Evolutionary conservation across 2,888 invertebrate genomes (phyloP), one percentile per base, ranked within the genome.

Genomic region (Microchrysa polita): DNA sequence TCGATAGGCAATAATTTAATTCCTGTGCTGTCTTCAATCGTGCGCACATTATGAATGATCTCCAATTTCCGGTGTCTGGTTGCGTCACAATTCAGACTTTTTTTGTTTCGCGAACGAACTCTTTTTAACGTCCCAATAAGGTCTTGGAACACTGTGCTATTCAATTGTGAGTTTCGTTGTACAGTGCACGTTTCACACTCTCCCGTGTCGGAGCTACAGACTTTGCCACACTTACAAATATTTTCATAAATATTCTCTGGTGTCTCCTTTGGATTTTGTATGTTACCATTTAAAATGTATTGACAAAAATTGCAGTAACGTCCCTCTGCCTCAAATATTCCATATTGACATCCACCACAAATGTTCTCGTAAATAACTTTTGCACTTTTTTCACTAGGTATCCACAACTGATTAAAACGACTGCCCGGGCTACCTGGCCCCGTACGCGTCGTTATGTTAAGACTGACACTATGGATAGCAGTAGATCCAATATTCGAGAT

Each of bases 291-390:
- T 5, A 83, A 79, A 40, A 83, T 79, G 74, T 80, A 82, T 78
- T 81, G 81, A 73, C 84, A 84, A 75, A 84, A 83, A 67, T 82
- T 80, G 74, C 83, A 84, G 76, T 82, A 79, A 16, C 80, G 80
- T 14, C 83, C 83, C 74, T 81, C 81, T 12, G 83, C 81, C 7
- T 79, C 81, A 65, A 83, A 84, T 1, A 83, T 81, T 0, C 83
- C 83, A 74, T 84, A 83, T 60, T 83, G 83, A 74, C 84, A 84
- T 67, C 82, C 82, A 52, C 81, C 81, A 73, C 84, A 84, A 27
- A 84, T 75, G 79, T 84, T 84, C 77, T 84, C 83, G 67, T 84
- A 84, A 48, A 77, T 73, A 23, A 65, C 74, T 14, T 16, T 34
- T 34, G 27, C 27, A 34, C 27, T 34, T 34, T 34, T 34, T 34